These are phyloP conservation scores for Anagrus nilaparvatae DNA, from an alignment of 1,140 invertebrate species.

Conservation along the genomic window DNA sequence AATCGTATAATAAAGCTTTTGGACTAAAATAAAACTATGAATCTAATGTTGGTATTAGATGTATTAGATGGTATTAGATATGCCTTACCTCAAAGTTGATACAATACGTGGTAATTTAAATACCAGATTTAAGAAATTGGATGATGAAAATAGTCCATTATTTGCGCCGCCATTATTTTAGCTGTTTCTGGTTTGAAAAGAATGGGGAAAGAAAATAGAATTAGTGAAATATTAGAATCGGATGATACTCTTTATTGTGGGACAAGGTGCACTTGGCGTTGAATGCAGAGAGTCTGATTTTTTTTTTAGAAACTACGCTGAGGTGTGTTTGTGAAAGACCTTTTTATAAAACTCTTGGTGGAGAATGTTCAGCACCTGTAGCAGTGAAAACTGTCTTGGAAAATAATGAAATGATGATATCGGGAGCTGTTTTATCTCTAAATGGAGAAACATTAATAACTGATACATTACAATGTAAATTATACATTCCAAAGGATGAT, in stretches of 20 bases:
- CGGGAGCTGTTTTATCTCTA: constrained; percentile 85
- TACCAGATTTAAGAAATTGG: constrained; percentile 79
- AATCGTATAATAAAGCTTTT: no score
- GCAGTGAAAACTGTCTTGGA: constrained; percentile 60
- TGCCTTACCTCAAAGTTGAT: constrained; percentile 71
- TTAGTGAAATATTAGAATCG: constrained; percentile 67
- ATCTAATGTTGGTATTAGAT: no score
- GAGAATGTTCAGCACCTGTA: constrained; percentile 94
- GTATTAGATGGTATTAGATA: no score
- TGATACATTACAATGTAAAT: constrained; percentile 31
- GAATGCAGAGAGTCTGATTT: constrained; percentile 75
- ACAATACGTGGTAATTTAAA: constrained; percentile 82
- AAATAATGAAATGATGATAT: constrained; percentile 50
- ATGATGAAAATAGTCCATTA: constrained; percentile 47
- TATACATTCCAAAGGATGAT: constrained; percentile 37
- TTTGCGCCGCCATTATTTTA: constrained; percentile 77
- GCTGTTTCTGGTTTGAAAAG: constrained; percentile 81
- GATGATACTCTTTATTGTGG: constrained; percentile 80
- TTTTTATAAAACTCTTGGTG: constrained; percentile 79
- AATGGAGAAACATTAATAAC: constrained; percentile 67
- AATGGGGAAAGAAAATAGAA: constrained; percentile 77
- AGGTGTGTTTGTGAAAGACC: constrained; percentile 79
- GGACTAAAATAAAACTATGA: no score
- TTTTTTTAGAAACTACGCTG: constrained; percentile 62
- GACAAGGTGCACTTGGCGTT: constrained; percentile 89